Evolutionary conservation across 1,140 invertebrate genomes (phyloP).

Genomic region (Aphidius ervi): DNA sequence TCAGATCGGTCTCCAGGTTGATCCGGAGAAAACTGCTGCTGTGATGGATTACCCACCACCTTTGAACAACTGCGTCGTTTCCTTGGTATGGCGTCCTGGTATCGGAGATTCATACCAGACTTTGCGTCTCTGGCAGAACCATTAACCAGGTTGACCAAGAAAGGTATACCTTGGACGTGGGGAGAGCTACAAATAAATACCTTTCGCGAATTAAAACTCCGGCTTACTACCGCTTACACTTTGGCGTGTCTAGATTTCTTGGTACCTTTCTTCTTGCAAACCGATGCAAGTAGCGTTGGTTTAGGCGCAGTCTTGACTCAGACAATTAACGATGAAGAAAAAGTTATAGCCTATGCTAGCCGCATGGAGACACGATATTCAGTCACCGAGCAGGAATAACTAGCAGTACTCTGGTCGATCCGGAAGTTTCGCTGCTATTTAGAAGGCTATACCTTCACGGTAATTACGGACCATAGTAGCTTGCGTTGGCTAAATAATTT

Average conservation of each 20-base stretch:
- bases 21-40: too few species aligned
- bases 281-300: slow-evolving; percentile 26
- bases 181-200: slow-evolving; percentile 5
- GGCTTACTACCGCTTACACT: slow-evolving; percentile 24
- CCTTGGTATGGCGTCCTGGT: slow-evolving; percentile 32
- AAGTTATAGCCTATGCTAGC: slow-evolving; percentile 26
- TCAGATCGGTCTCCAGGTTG: too few species aligned
- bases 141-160: slow-evolving; percentile 25
- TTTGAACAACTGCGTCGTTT: slow-evolving; percentile 18
- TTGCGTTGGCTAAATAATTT: slow-evolving; percentile 41
- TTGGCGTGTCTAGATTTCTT: slow-evolving; percentile 26
- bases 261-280: slow-evolving; percentile 22
- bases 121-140: slow-evolving; percentile 29
- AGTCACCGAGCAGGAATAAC: slow-evolving; percentile 42
- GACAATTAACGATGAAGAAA: slow-evolving; percentile 25
- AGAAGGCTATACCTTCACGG: slow-evolving; percentile 38
- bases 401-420: not conserved
- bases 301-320: slow-evolving; percentile 33
- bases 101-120: slow-evolving; percentile 33
- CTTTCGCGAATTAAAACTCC: slow-evolving; percentile 21
- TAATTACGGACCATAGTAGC: slow-evolving; percentile 46
- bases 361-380: slow-evolving; percentile 28
- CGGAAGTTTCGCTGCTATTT: slow-evolving; percentile 39
- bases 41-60: slow-evolving; percentile 16
- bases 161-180: slow-evolving; percentile 20